A percentile compares a stretch with the other conserved stretches of the same genome.
phyloP scores from a whole-genome alignment of 2,888 invertebrate genomes.

The Drosophila mettleri region DNA sequence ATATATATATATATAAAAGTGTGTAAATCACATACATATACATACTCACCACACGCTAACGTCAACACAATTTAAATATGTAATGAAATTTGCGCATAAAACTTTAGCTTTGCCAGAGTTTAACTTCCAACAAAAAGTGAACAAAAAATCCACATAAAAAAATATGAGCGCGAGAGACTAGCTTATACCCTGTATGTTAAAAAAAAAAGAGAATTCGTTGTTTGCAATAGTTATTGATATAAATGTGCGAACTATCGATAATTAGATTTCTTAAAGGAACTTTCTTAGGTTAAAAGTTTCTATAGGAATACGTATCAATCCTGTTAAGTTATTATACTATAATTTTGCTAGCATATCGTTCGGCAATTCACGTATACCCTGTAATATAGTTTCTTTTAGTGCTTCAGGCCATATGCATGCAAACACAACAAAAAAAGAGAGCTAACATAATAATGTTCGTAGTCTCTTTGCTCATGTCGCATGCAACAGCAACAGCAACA shows the following conservation, averaged over 20 bases:
- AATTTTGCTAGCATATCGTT: neutral
- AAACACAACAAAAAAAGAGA: neutral
- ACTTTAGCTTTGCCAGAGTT: constrained; percentile 56
- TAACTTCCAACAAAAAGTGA: constrained; percentile 31
- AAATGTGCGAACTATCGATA: too few species aligned
- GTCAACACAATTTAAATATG: constrained; percentile 47
- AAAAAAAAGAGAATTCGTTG: too few species aligned
- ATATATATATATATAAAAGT: constrained; percentile 7
- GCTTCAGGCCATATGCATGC: constrained; percentile 4
- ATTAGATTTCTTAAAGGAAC: too few species aligned
- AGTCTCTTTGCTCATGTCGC: constrained; percentile 34
- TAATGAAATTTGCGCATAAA: constrained; percentile 65
- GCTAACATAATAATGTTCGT: constrained; percentile 30
- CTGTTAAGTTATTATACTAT: neutral
- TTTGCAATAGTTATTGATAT: too few species aligned
- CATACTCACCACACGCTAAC: constrained; percentile 9
- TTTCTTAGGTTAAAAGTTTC: too few species aligned
- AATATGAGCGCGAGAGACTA: neutral
- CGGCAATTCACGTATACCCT: neutral
- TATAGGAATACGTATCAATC: too few species aligned
- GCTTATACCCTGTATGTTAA: constrained; percentile 4
- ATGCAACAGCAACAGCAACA: constrained; percentile 36
- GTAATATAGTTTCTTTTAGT: neutral
- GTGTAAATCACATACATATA: constrained; percentile 8
- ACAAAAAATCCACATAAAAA: constrained; percentile 1